phyloP scores from a whole-genome alignment of 2,797 vertebrate genomes.

The Knipowitschia caucasica region DNA sequence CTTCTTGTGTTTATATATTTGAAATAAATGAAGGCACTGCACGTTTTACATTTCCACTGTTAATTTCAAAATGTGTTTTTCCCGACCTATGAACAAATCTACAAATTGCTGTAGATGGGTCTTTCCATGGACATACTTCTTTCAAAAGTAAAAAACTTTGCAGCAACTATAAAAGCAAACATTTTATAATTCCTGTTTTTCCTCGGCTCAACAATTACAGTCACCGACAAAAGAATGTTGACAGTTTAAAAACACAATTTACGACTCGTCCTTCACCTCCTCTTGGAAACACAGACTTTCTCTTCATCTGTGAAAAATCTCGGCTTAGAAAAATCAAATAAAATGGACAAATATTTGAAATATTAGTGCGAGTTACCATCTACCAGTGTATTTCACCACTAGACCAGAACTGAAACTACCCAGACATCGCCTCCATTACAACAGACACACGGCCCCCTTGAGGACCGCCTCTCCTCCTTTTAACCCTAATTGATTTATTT shows the following conservation, averaged over 20 bases:
- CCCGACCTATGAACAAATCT: too few relatives aligned
- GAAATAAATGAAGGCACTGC: too few relatives aligned
- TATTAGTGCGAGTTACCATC: background rate
- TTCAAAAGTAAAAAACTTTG: too few relatives aligned
- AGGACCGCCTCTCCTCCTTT: constrained; percentile 31
- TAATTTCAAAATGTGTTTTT: too few relatives aligned
- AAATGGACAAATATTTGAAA: background rate
- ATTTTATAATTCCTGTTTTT: too few relatives aligned
- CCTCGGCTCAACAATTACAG: background rate
- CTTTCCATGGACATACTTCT: too few relatives aligned
- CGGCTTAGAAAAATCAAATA: background rate
- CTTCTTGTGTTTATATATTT: too few relatives aligned
- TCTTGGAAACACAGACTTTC: background rate
- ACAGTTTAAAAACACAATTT: background rate
- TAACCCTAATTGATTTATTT: constrained; percentile 63
- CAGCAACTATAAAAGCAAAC: too few relatives aligned
- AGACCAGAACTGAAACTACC: constrained; percentile 42
- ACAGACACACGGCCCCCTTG: constrained; percentile 25
- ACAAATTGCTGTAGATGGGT: too few relatives aligned
- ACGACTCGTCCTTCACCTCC: background rate
- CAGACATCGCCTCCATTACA: constrained; percentile 3
- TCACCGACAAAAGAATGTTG: background rate
- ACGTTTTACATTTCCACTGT: too few relatives aligned
- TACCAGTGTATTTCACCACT: constrained; percentile 15
- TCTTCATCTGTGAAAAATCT: background rate